These are phyloP conservation scores for Manduca sexta DNA, from an alignment of 1,140 invertebrate genomes.

Conservation along the genomic window DNA sequence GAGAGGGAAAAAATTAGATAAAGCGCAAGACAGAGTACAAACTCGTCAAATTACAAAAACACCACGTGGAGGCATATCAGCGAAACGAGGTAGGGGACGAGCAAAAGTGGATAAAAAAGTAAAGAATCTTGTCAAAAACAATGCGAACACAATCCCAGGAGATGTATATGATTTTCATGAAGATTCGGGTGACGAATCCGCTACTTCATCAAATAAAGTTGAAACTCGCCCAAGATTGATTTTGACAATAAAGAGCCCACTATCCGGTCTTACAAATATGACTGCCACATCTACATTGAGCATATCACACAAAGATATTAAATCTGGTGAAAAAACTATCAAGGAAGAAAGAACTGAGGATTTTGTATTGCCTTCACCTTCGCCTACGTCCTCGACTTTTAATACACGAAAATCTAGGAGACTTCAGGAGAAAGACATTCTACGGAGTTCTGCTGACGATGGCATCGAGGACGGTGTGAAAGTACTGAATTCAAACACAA, in stretches of 20 bases:
- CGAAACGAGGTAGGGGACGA: slow-evolving; percentile 68
- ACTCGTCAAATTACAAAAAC: slow-evolving; percentile 75
- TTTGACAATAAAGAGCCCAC: slow-evolving; percentile 85
- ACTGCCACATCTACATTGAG: slow-evolving; percentile 53
- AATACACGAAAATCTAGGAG: slow-evolving; percentile 87
- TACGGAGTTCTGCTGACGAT: slow-evolving; percentile 85
- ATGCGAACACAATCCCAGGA: slow-evolving; percentile 69
- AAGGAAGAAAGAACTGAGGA: slow-evolving; percentile 78
- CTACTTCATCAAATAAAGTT: slow-evolving; percentile 55
- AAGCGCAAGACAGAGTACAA: slow-evolving; percentile 64
- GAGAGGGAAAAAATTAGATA: slow-evolving; percentile 72
- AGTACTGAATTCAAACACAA: slow-evolving; percentile 63
- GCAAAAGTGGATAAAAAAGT: slow-evolving; percentile 74
- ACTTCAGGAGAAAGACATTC: slow-evolving; percentile 83
- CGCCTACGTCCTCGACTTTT: slow-evolving; percentile 38
- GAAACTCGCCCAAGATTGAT: slow-evolving; percentile 82
- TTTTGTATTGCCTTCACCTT: slow-evolving; percentile 71
- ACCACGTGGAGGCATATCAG: slow-evolving; percentile 62
- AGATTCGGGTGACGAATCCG: slow-evolving; percentile 83
- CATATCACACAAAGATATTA: slow-evolving; percentile 51
- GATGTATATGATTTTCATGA: slow-evolving; percentile 91
- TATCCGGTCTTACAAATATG: slow-evolving; percentile 44
- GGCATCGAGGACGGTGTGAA: slow-evolving; percentile 90
- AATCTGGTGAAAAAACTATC: slow-evolving; percentile 43
- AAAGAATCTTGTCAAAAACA: slow-evolving; percentile 67